A percentile compares a stretch with the other conserved stretches of the same genome.
phyloP scores from a whole-genome alignment of 1,140 invertebrate species.

The Luehdorfia chinensis region DNA sequence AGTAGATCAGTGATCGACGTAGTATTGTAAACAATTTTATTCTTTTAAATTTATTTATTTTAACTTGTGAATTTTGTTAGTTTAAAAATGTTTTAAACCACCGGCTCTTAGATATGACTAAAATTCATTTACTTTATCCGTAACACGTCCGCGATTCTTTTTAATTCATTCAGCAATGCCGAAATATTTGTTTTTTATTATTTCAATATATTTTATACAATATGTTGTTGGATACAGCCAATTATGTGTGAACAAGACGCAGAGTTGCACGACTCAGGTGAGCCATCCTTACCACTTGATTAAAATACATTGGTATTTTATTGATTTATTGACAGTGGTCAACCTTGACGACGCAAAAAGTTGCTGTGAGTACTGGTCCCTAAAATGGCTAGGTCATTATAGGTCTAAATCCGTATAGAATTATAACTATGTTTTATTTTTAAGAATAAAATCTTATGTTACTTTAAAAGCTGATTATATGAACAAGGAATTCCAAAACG shows the following conservation, averaged over 20 bases:
- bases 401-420: no score
- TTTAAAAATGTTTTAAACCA: conserved; percentile 11
- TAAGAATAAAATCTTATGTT: no score
- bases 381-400: no score
- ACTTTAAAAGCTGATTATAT: no score
- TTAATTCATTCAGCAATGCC: conserved; percentile 10
- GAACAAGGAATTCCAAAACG: no score
- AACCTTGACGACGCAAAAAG: conserved; percentile 22
- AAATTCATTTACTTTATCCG: not conserved
- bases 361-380: conserved; percentile 1
- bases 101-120: conserved; percentile 5
- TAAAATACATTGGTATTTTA: conserved; percentile 15
- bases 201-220: conserved; percentile 31
- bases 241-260: conserved; percentile 42
- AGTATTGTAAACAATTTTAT: conserved; percentile 32
- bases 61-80: conserved; percentile 8
- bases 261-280: conserved; percentile 54
- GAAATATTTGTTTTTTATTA: conserved; percentile 13
- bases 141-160: not conserved
- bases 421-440: no score
- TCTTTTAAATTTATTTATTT: conserved; percentile 22
- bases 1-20: conserved; percentile 10
- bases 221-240: conserved; percentile 35
- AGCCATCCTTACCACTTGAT: conserved; percentile 12
- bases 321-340: conserved; percentile 29